These are phyloP conservation scores for Nemapogon koenigi DNA, from an alignment of 2,888 invertebrate genomes.

Conservation along the genomic window DNA sequence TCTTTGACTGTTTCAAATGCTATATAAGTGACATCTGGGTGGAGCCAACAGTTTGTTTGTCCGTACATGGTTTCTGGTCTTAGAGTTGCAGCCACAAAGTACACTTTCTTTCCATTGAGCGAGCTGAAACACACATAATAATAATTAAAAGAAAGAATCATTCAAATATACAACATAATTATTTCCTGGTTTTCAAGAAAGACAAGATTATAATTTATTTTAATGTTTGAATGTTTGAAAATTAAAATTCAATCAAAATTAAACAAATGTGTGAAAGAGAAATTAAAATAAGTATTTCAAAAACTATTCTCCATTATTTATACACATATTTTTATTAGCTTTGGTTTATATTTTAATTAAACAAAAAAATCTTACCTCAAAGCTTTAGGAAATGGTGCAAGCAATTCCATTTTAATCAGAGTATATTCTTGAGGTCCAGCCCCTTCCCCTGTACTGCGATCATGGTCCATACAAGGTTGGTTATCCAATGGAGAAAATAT, in stretches of 20 bases:
- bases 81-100: conserved; percentile 95
- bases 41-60: conserved; percentile 98
- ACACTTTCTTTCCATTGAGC: conserved; percentile 67
- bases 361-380: conserved; percentile 69
- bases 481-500: conserved; percentile 95
- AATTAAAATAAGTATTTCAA: too few species aligned
- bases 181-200: too few species aligned
- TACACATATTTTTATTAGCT: too few species aligned
- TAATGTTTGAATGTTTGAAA: too few species aligned
- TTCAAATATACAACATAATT: too few species aligned
- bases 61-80: conserved; percentile 99
- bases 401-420: conserved; percentile 88
- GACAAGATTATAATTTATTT: too few species aligned
- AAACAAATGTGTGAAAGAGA: too few species aligned
- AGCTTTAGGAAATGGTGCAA: conserved; percentile 74
- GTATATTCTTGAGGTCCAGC: conserved; percentile 99
- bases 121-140: too few species aligned
- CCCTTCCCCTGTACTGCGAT: conserved; percentile 94
- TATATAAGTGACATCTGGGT: conserved; percentile 93
- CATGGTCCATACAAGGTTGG: conserved; percentile 99
- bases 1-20: conserved; percentile 76
- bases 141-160: too few species aligned
- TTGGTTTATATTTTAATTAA: too few species aligned
- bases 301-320: too few species aligned
- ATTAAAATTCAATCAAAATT: too few species aligned